A percentile compares a stretch with the other conserved stretches of the same genome.
Conservation (phyloP, 2,888 invertebrate species). For the Cheilosia vernalis region DNA sequence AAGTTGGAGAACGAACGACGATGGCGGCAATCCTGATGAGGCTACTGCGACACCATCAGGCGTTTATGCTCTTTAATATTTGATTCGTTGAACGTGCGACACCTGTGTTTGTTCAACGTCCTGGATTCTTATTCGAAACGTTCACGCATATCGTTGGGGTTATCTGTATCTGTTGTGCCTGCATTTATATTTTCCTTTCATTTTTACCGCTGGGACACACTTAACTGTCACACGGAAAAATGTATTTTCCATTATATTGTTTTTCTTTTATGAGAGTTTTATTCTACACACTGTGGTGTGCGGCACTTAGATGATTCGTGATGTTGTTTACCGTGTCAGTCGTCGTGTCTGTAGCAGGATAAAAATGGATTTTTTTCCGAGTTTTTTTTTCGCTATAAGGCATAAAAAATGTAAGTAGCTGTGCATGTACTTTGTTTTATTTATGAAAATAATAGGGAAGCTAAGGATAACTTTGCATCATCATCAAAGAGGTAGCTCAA, state of each 20-base stretch:
- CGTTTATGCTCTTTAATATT: conserved; percentile 71
- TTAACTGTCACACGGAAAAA: conserved; percentile 57
- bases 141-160: conserved; percentile 20
- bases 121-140: conserved; percentile 22
- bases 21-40: conserved; percentile 55
- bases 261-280: conserved; percentile 60
- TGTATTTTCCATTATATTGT: conserved; percentile 67
- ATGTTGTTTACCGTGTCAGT: not conserved
- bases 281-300: conserved; percentile 54
- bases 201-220: conserved; percentile 36
- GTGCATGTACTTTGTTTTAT: too few relatives aligned
- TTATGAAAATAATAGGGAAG: too few relatives aligned
- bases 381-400: not conserved
- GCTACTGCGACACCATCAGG: conserved; percentile 59
- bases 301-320: conserved; percentile 40
- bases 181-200: conserved; percentile 66
- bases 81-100: conserved; percentile 63
- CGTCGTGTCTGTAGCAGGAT: not conserved
- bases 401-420: too few relatives aligned
- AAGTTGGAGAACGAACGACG: conserved; percentile 45
- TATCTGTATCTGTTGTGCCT: conserved; percentile 40
- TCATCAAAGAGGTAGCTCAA: too few relatives aligned
- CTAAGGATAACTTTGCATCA: too few relatives aligned
- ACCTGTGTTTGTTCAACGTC: conserved; percentile 61
- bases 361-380: not conserved